Percentiles rank a stretch among this genome's conserved stretches.
phyloP scores from a whole-genome alignment of 2,113 vertebrate genomes.

The Budorcas taxicolor region DNA sequence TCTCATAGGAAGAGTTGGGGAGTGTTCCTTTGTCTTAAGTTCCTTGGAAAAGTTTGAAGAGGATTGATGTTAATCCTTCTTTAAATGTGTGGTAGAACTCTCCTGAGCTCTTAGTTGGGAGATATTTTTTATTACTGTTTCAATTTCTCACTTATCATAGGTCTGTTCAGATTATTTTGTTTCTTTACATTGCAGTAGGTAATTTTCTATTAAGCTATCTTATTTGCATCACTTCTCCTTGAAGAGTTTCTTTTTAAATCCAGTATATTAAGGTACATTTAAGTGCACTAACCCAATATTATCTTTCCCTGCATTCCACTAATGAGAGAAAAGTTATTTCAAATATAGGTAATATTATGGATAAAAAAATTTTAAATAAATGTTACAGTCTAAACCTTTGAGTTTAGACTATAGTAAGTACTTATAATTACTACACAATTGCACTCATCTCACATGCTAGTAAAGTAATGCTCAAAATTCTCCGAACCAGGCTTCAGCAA shows the following conservation, averaged over 20 bases:
- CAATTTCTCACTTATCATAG: neutral
- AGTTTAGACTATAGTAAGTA: neutral
- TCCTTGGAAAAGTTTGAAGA: neutral
- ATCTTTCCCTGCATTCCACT: neutral
- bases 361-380: neutral
- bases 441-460: fast-evolving
- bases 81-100: neutral
- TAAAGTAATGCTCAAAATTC: too few species aligned
- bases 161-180: neutral
- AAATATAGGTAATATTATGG: neutral
- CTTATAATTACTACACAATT: neutral
- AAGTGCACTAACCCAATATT: neutral
- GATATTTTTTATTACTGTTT: neutral
- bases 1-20: neutral
- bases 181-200: neutral
- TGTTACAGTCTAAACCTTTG: neutral
- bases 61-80: neutral
- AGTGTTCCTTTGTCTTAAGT: neutral
- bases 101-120: neutral
- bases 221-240: neutral
- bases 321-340: neutral
- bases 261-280: neutral
- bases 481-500: too few species aligned
- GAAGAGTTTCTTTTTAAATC: neutral
- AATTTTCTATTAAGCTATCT: neutral